Evolutionary conservation across 2,113 vertebrate species (phyloP).

Genomic region (Burhinus bistriatus): DNA sequence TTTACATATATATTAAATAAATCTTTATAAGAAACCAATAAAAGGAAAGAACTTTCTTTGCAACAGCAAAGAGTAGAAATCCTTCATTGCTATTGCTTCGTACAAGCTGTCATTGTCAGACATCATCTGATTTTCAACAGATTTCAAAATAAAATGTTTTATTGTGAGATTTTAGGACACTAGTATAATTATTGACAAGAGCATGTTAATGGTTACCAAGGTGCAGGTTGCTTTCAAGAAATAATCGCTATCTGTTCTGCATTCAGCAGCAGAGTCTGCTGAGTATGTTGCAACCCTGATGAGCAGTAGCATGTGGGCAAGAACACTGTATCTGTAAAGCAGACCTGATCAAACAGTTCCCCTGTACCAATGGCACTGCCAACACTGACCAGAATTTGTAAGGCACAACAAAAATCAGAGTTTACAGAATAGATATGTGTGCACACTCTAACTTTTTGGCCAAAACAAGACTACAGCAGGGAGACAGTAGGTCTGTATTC

Average conservation of each 20-base stretch:
- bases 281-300: not conserved
- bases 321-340: not conserved
- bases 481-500: not conserved
- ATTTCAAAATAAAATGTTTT: not conserved
- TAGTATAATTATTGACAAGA: not conserved
- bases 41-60: not conserved
- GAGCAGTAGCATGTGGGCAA: rapidly evolving
- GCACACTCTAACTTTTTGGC: not conserved
- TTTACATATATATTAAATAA: not conserved
- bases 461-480: not conserved
- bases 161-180: not conserved
- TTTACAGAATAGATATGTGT: not conserved
- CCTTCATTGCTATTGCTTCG: not conserved
- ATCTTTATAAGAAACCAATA: not conserved
- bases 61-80: not conserved
- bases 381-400: not conserved
- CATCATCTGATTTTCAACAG: not conserved
- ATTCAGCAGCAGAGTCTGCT: not conserved
- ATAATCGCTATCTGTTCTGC: not conserved
- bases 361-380: rapidly evolving
- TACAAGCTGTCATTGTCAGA: not conserved
- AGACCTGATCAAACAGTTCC: not conserved
- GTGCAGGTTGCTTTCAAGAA: not conserved
- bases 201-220: not conserved
- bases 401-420: not conserved